Conservation (phyloP, 2,888 invertebrate species). For the Ornithoptera alexandrae region DNA sequence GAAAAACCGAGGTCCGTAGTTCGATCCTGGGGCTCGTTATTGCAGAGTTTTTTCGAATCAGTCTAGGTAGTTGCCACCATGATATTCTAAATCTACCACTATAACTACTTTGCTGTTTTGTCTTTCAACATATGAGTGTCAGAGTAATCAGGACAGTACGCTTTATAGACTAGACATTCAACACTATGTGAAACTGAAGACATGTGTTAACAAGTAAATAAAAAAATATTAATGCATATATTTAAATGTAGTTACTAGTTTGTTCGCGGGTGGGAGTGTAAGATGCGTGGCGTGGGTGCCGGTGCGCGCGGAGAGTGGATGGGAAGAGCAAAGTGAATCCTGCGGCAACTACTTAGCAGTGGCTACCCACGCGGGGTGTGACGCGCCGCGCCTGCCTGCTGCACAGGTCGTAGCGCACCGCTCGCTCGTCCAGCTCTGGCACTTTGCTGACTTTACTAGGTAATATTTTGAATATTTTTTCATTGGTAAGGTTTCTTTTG, state of each 20-base stretch:
- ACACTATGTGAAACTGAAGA: too few species aligned
- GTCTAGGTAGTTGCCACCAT: too few species aligned
- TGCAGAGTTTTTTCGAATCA: too few species aligned
- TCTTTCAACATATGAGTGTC: too few species aligned
- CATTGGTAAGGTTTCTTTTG: background rate
- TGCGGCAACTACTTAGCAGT: slow-evolving; percentile 79
- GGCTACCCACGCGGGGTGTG: slow-evolving; percentile 72
- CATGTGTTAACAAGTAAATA: too few species aligned
- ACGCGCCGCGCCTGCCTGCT: slow-evolving; percentile 66
- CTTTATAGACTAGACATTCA: too few species aligned
- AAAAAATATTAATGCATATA: background rate
- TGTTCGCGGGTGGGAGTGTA: slow-evolving; percentile 80
- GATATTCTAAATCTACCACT: too few species aligned
- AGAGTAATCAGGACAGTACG: too few species aligned
- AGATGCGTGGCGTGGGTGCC: slow-evolving; percentile 80
- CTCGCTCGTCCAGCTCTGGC: slow-evolving; percentile 86
- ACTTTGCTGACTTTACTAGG: slow-evolving; percentile 72
- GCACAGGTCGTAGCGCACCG: slow-evolving; percentile 60
- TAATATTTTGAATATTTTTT: slow-evolving; percentile 38
- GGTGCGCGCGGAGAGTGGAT: background rate
- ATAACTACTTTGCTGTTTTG: too few species aligned
- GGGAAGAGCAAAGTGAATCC: slow-evolving; percentile 4
- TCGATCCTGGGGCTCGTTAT: too few species aligned
- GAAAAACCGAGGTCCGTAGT: too few species aligned
- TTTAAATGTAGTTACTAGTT: slow-evolving; percentile 35